These are phyloP conservation scores for Poeciliopsis occidentalis DNA, from an alignment of 2,113 vertebrate genomes.

Conservation along the genomic window DNA sequence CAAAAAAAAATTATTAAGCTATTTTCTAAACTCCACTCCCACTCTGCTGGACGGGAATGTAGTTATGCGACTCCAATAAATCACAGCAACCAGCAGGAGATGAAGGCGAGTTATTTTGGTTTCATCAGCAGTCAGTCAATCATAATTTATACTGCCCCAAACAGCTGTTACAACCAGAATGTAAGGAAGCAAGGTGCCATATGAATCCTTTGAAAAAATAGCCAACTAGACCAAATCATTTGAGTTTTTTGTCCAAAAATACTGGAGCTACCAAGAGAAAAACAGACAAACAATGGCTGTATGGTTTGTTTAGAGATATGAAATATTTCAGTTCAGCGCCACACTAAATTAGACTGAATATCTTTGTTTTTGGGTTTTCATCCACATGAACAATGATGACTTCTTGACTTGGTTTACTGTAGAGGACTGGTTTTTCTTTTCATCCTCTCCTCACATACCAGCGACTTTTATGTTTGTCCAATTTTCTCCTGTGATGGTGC, in stretches of 20 bases:
- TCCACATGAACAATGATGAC: not conserved
- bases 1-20: not conserved
- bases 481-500: not conserved
- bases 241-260: no score
- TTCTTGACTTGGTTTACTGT: not conserved
- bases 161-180: not conserved
- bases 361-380: slow-evolving; percentile 2
- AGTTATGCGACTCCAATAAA: not conserved
- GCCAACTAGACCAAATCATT: no score
- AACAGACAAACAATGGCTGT: no score
- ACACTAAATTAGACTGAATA: no score
- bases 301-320: no score
- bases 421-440: not conserved
- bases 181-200: not conserved
- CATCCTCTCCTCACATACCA: not conserved
- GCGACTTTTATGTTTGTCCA: not conserved
- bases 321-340: no score
- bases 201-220: not conserved
- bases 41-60: not conserved
- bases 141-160: not conserved
- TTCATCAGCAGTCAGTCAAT: no score
- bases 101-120: no score
- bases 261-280: not conserved
- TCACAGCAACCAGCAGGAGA: not conserved
- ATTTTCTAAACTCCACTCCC: not conserved